Evolutionary conservation across 1,140 invertebrate species (phyloP).

Genomic region (Metaphire vulgaris): DNA sequence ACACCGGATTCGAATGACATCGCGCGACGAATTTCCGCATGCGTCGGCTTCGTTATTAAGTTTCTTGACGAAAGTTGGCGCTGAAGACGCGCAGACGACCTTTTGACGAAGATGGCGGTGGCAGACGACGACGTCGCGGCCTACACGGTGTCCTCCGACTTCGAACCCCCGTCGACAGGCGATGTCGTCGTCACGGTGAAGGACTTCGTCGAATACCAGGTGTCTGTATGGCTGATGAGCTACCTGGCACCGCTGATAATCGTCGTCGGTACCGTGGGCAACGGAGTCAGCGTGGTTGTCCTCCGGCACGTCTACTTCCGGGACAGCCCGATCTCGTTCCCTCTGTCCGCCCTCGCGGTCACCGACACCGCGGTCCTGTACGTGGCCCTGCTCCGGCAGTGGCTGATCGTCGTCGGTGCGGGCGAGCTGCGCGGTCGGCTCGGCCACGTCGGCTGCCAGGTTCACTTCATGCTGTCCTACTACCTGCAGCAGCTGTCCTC

Average conservation of each 20-base stretch:
- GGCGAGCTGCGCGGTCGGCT: not conserved
- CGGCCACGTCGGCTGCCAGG: not conserved
- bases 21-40: no score
- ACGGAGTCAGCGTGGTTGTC: constrained; percentile 14
- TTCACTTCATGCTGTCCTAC: not conserved
- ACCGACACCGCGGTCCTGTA: constrained; percentile 30
- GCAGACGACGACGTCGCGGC: no score
- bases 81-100: no score
- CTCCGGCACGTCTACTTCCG: not conserved
- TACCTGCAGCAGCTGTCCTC: constrained; percentile 8
- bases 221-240: not conserved
- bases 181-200: not conserved
- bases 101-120: no score
- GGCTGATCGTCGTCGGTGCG: constrained; percentile 5
- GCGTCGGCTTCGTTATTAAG: no score
- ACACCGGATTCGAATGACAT: no score
- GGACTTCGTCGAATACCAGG: not conserved
- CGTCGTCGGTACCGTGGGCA: not conserved
- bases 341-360: constrained; percentile 7
- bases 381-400: constrained; percentile 1
- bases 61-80: no score
- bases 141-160: no score
- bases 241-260: constrained; percentile 24
- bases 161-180: not conserved
- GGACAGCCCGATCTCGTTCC: constrained; percentile 15